Conservation (phyloP, 2,888 invertebrate genomes). For the Parnassius orleans region DNA sequence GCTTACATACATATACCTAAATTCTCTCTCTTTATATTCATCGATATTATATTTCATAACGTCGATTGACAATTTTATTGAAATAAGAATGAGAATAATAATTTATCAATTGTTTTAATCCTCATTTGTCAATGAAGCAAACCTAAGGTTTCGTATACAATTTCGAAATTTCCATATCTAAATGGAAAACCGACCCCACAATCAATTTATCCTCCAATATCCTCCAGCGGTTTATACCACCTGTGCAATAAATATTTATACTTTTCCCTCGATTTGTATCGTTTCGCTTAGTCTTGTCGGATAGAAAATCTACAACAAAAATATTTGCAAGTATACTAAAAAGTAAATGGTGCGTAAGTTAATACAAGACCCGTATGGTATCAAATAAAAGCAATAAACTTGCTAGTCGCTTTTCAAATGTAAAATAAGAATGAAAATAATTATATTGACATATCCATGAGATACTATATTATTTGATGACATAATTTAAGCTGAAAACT, state of each 20-base stretch:
- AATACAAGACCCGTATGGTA: not conserved
- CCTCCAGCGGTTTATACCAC: constrained; percentile 79
- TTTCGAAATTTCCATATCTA: constrained; percentile 81
- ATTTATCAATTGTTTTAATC: constrained; percentile 41
- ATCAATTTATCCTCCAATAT: constrained; percentile 81
- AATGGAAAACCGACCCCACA: constrained; percentile 81
- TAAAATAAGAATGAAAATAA: no score
- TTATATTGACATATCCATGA: no score
- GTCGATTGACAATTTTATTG: no score
- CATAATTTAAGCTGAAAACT: no score
- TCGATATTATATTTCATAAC: no score
- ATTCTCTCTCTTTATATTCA: no score
- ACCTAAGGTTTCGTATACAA: constrained; percentile 78
- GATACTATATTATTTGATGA: no score
- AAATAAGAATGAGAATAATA: not conserved
- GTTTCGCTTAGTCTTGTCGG: constrained; percentile 46
- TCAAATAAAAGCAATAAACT: no score
- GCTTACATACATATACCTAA: no score
- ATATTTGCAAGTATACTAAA: constrained; percentile 14
- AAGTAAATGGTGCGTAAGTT: constrained; percentile 14
- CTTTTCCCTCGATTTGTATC: constrained; percentile 70
- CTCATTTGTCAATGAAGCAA: constrained; percentile 74
- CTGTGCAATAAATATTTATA: constrained; percentile 81
- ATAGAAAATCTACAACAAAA: constrained; percentile 31
- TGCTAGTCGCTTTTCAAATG: no score